Evolutionary conservation across 2,888 invertebrate species (phyloP).

Genomic region (Aphidoletes aphidimyza): DNA sequence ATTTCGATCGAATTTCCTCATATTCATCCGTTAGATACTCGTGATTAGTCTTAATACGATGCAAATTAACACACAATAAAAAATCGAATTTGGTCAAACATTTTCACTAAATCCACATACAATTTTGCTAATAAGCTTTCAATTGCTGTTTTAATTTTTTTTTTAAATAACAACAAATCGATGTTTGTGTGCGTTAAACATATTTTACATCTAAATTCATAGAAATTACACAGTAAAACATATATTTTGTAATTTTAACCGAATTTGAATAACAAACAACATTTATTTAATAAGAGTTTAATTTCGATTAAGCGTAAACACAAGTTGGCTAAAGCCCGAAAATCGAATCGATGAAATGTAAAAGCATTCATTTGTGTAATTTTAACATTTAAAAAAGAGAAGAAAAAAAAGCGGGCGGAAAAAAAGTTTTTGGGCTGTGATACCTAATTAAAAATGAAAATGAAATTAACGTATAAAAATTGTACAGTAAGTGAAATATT

Average conservation of each 20-base stretch:
- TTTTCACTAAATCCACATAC: too few species aligned
- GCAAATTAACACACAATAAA: neutral
- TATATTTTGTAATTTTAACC: constrained; percentile 43
- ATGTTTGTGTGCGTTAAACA: neutral
- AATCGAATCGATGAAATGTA: neutral
- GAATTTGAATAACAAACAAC: neutral
- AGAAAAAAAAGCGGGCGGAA: neutral
- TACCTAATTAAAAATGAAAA: constrained; percentile 48
- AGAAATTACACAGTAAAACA: neutral
- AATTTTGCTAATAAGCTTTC: too few species aligned
- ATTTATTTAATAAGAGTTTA: neutral
- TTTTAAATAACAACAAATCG: neutral
- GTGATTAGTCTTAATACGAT: neutral
- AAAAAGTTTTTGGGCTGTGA: constrained; percentile 35
- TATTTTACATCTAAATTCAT: neutral
- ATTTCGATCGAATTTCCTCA: neutral
- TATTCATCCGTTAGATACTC: neutral
- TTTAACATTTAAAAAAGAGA: too few species aligned
- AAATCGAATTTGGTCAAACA: neutral
- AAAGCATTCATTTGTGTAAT: constrained; percentile 2
- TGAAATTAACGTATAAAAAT: constrained; percentile 21
- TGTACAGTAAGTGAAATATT: constrained; percentile 35
- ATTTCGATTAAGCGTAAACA: neutral
- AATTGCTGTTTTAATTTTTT: neutral
- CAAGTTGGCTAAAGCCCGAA: neutral